Evolutionary conservation across 2,797 vertebrate genomes (phyloP).

Genomic region (Rhodeus uyekii): DNA sequence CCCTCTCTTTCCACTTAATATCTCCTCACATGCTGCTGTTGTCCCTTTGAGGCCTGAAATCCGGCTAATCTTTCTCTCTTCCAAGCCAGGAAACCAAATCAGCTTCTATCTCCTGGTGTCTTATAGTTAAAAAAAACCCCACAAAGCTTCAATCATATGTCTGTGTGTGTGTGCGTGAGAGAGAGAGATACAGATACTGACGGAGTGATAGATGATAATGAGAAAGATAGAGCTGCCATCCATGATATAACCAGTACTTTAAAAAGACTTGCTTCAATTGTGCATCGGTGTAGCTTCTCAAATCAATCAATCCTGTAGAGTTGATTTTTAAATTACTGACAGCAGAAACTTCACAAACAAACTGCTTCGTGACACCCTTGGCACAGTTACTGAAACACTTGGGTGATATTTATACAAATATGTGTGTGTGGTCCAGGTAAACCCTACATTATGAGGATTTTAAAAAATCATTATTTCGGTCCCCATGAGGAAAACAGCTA

Average conservation of each 20-base stretch:
- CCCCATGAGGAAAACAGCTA: no score
- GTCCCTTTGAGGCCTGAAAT: slow-evolving; percentile 54
- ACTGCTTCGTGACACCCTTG: no score
- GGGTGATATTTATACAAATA: no score
- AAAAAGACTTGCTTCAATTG: slow-evolving; percentile 8
- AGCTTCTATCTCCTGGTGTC: slow-evolving; percentile 49
- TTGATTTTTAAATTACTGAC: background rate
- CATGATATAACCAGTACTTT: background rate
- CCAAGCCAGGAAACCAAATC: slow-evolving; percentile 50
- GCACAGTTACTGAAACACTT: no score
- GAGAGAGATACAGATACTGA: slow-evolving; percentile 13
- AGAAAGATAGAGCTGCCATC: background rate
- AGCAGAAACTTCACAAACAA: background rate
- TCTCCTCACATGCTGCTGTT: slow-evolving; percentile 43
- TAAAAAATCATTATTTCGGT: no score
- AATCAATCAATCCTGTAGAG: background rate
- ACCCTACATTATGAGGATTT: no score
- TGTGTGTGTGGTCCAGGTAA: no score
- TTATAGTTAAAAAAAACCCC: slow-evolving; percentile 7
- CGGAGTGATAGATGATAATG: slow-evolving; percentile 30
- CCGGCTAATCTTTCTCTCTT: slow-evolving; percentile 55
- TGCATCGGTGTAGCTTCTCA: background rate
- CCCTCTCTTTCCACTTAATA: slow-evolving; percentile 48
- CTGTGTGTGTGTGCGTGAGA: background rate
- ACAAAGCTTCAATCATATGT: slow-evolving; percentile 25